phyloP scores from a whole-genome alignment of 2,113 vertebrate species.

The Merops nubicus region DNA sequence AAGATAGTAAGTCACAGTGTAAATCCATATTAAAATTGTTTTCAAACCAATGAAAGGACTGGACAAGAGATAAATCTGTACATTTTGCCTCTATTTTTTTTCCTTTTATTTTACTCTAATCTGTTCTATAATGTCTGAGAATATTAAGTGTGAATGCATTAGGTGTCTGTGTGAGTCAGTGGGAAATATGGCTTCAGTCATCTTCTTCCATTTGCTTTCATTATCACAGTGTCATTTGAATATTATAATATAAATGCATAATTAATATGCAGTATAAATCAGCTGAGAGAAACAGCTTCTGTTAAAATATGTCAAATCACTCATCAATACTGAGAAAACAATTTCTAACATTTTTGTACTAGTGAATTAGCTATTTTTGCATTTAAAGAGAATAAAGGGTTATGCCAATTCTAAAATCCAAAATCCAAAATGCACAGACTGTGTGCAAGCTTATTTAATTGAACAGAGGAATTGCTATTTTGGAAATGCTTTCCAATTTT shows the following conservation, averaged over 20 bases:
- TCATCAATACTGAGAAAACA: background rate
- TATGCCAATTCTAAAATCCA: background rate
- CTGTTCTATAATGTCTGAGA: background rate
- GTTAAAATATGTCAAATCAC: background rate
- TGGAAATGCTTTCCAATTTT: background rate
- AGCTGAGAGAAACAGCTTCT: background rate
- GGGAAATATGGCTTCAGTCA: background rate
- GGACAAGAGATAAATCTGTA: background rate
- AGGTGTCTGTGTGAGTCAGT: background rate
- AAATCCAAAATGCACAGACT: background rate
- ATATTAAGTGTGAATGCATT: background rate
- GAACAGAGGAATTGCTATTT: background rate
- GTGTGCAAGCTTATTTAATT: background rate
- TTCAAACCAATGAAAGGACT: background rate
- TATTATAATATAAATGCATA: background rate
- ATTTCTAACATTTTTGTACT: background rate
- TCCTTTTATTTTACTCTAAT: background rate
- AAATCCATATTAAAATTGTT: conserved; percentile 3
- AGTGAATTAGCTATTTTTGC: background rate
- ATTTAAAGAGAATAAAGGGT: background rate
- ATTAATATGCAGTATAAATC: background rate
- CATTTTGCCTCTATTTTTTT: background rate
- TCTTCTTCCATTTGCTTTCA: background rate
- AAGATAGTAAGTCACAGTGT: background rate
- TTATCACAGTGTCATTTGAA: background rate